Evolutionary conservation across 2,113 vertebrate species (phyloP), one percentile per base, ranked within the genome.

Genomic region (Sander vitreus): DNA sequence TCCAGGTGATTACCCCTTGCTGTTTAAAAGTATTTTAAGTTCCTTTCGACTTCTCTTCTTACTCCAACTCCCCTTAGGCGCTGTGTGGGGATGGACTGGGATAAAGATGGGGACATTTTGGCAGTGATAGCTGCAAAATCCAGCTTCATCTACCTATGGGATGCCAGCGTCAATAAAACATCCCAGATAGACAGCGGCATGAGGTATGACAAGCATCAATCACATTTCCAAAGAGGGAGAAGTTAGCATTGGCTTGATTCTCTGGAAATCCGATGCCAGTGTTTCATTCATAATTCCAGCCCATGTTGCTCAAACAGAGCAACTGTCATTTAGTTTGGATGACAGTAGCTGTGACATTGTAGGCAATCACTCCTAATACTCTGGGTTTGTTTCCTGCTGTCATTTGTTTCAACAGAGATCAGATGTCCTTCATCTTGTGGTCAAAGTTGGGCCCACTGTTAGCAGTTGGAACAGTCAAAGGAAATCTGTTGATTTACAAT

Each of bases 401-500:
- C 50, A 15, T 33, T 87, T 21, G 12, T 81, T 89, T 66, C 79
- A 78, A 48, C 80, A 99, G 97, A 93, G 98, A 99, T 93, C 92
- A 96, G 73, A 96, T 99, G 97, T 97, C 97, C 82, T 96, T 99
- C 76, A 88, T 99, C 73, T 83, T 97, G 59, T 99, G 98, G 98
- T 98, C 98, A 89, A 98, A 97, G 94, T 90, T 93, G 12, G 95
- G 97, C 78, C 91, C 96, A 15, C 88, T 98, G 58, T 94, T 99
- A 91, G 97, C 97, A 76, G 96, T 97, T 62, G 98, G 98, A 80
- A 99, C 98, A 77, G 89, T 95, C 8, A 99, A 98, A 90, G 98
- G 98, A 95, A 99, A 98, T 89, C 93, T 99, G 79, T 95, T 99
- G 50, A 97, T 99, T 90, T 99, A 99, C 93, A 99, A 99, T 88